Percentiles rank a stretch among this genome's conserved stretches.
Conservation (phyloP, 2,113 vertebrate species). For the Micronycteris hirsuta region DNA sequence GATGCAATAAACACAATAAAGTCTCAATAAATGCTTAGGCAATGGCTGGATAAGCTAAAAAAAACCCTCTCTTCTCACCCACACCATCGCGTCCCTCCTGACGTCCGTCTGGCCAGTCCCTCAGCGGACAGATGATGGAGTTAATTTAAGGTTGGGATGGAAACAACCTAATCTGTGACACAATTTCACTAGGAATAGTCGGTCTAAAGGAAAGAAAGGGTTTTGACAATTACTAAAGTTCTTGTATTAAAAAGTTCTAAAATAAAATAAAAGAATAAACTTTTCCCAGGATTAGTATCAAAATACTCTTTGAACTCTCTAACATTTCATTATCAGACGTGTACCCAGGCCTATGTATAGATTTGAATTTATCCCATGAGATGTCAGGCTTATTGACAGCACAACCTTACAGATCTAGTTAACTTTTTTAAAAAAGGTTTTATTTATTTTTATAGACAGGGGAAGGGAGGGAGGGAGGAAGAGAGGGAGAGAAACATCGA, state of each 20-base stretch:
- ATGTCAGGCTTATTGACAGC: background rate
- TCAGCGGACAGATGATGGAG: background rate
- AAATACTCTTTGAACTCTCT: background rate
- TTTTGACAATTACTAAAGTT: conserved; percentile 38
- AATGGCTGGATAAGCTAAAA: background rate
- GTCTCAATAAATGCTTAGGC: background rate
- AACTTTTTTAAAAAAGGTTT: background rate
- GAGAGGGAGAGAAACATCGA: too few species aligned
- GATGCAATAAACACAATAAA: background rate
- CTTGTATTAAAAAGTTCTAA: background rate
- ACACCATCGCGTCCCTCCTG: background rate
- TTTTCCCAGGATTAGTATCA: background rate
- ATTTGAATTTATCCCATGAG: background rate
- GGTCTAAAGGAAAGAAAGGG: background rate
- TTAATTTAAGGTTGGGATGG: background rate
- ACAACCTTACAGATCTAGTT: background rate
- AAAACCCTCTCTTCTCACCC: background rate
- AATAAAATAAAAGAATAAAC: background rate
- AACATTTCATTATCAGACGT: background rate
- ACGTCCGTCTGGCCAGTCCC: background rate
- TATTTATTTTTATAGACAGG: too few species aligned
- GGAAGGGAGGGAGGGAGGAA: too few species aligned
- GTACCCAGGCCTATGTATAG: background rate
- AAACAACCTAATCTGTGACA: background rate
- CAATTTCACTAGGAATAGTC: background rate